These are phyloP conservation scores for Hirudo medicinalis DNA, from an alignment of 1,140 invertebrate species.

Conservation along the genomic window DNA sequence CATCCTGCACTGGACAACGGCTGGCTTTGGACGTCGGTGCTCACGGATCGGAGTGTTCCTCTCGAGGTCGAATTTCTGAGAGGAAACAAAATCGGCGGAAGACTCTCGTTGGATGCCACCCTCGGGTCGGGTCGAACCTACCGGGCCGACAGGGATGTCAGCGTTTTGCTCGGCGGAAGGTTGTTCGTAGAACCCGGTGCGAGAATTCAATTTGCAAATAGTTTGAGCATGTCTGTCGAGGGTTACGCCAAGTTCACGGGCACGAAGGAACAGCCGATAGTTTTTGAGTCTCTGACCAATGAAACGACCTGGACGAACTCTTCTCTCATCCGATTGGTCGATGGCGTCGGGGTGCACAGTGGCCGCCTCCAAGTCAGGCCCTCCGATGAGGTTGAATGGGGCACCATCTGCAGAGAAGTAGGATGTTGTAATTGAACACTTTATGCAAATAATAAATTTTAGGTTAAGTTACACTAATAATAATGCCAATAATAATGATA, in stretches of 20 bases:
- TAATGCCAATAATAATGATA: too few relatives aligned
- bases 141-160: conserved; percentile 36
- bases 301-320: conserved; percentile 29
- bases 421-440: conserved; percentile 12
- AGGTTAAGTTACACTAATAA: too few relatives aligned
- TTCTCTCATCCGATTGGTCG: conserved; percentile 30
- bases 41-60: conserved; percentile 22
- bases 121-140: conserved; percentile 27
- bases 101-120: conserved; percentile 22
- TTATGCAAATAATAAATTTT: too few relatives aligned
- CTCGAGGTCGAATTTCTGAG: conserved; percentile 16
- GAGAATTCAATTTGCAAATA: conserved; percentile 62
- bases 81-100: conserved; percentile 13
- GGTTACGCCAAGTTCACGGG: conserved; percentile 9
- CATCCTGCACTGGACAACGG: conserved; percentile 32
- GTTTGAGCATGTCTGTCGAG: conserved; percentile 85
- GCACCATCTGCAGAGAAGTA: conserved; percentile 73
- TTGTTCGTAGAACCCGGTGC: conserved; percentile 54
- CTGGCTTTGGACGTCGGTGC: conserved; percentile 28
- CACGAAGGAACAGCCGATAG: conserved; percentile 42
- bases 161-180: conserved; percentile 28
- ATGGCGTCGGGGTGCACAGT: conserved; percentile 31
- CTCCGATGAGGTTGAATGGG: conserved; percentile 65
- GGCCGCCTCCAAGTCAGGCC: conserved; percentile 49
- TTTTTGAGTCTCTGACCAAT: conserved; percentile 26